A percentile compares a stretch with the other conserved stretches of the same genome.
phyloP scores from a whole-genome alignment of 2,113 vertebrate species.

The Paralichthys olivaceus region DNA sequence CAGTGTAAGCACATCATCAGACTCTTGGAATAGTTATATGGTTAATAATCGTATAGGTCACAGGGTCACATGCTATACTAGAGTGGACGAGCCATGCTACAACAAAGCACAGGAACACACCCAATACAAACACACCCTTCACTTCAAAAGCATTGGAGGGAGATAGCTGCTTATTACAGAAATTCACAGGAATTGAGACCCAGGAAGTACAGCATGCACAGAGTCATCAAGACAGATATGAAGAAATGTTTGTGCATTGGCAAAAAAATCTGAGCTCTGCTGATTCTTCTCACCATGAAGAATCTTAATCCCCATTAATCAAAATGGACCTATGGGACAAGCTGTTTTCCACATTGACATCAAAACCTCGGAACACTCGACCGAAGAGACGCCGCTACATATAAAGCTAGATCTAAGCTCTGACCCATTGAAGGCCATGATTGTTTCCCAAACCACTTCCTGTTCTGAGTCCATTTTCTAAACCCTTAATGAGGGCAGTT shows the following conservation, averaged over 20 bases:
- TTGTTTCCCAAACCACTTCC: slow-evolving; percentile 66
- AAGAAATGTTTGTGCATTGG: slow-evolving; percentile 24
- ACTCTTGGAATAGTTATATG: neutral
- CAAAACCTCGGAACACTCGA: slow-evolving; percentile 16
- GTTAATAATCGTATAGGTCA: neutral
- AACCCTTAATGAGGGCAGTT: slow-evolving; percentile 32
- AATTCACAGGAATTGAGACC: slow-evolving; percentile 52
- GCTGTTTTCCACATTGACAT: slow-evolving; percentile 22
- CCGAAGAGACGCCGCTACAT: neutral
- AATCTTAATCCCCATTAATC: slow-evolving; percentile 46
- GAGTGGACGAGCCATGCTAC: neutral
- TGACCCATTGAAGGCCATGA: slow-evolving; percentile 54
- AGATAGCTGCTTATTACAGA: slow-evolving; percentile 52
- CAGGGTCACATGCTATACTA: neutral
- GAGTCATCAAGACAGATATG: slow-evolving; percentile 30
- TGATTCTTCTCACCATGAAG: slow-evolving; percentile 4
- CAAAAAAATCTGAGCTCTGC: slow-evolving; percentile 42
- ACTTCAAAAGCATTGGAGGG: slow-evolving; percentile 43
- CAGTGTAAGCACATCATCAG: slow-evolving; percentile 27
- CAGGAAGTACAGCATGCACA: slow-evolving; percentile 6
- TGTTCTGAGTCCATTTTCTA: slow-evolving; percentile 32
- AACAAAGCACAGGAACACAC: neutral
- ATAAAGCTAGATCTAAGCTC: slow-evolving; percentile 45
- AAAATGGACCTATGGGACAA: slow-evolving; percentile 30
- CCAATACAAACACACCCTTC: slow-evolving; percentile 11